Percentiles rank a stretch among this genome's conserved stretches.
Evolutionary conservation across 1,140 invertebrate genomes (phyloP).

Genomic region (Ditylenchus dipsaci): DNA sequence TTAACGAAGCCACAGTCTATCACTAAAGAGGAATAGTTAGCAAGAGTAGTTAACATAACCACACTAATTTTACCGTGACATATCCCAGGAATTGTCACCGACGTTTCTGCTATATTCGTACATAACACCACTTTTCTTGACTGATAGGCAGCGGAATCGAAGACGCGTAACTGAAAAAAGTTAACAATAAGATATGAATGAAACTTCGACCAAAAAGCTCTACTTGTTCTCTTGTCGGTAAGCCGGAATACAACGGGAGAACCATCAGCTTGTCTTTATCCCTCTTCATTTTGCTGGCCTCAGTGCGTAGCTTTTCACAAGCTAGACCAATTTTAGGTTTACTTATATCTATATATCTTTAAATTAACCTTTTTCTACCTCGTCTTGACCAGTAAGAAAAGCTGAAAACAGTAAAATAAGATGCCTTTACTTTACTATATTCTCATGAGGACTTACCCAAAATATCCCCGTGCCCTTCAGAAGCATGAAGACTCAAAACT

Average conservation of each 20-base stretch:
- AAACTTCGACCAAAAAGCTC: slow-evolving; percentile 1
- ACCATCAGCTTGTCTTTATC: slow-evolving; percentile 72
- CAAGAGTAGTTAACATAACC: slow-evolving; percentile 5
- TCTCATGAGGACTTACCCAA: slow-evolving; percentile 63
- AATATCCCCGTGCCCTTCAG: slow-evolving; percentile 76
- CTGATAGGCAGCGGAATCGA: slow-evolving; percentile 70
- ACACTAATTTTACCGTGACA: slow-evolving; percentile 67
- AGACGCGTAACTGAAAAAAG: slow-evolving; percentile 74
- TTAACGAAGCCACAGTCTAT: slow-evolving; percentile 97
- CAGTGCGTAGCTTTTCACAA: slow-evolving; percentile 60
- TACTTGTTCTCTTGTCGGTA: slow-evolving; percentile 71
- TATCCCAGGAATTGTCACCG: slow-evolving; percentile 83
- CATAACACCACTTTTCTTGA: slow-evolving; percentile 85
- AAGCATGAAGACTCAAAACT: slow-evolving; percentile 79
- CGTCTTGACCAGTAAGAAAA: slow-evolving; percentile 90
- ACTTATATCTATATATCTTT: no score
- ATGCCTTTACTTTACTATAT: no score
- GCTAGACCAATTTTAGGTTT: no score
- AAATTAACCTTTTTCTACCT: slow-evolving; percentile 71
- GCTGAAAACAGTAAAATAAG: no score
- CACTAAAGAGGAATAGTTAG: slow-evolving; percentile 64
- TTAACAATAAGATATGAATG: slow-evolving; percentile 2
- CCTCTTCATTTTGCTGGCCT: slow-evolving; percentile 62
- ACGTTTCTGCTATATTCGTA: slow-evolving; percentile 96
- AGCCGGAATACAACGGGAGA: slow-evolving; percentile 85